Evolutionary conservation across 2,113 vertebrate genomes (phyloP).

Genomic region (Phyllopteryx taeniolatus): DNA sequence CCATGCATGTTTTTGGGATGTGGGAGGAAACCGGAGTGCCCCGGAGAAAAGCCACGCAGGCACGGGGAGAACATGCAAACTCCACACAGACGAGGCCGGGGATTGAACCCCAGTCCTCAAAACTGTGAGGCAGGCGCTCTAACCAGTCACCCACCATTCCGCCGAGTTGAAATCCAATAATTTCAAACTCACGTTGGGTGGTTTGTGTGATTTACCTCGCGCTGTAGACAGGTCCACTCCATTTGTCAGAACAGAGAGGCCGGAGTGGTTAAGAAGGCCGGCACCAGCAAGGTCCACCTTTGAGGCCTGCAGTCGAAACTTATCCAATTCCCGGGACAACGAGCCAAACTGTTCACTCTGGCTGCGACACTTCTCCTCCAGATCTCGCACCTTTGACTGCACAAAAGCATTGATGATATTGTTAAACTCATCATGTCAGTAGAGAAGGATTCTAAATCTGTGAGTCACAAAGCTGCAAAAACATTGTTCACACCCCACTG

Average conservation of each 20-base stretch:
- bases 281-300: conserved; percentile 78
- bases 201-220: conserved; percentile 57
- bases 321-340: conserved; percentile 88
- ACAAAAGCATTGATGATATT: background rate
- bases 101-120: too few relatives aligned
- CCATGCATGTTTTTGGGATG: too few relatives aligned
- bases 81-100: too few relatives aligned
- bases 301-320: conserved; percentile 87
- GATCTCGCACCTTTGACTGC: conserved; percentile 88
- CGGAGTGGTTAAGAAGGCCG: conserved; percentile 69
- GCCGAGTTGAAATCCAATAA: background rate
- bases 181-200: background rate
- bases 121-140: too few relatives aligned
- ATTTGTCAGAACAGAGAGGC: conserved; percentile 70
- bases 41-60: too few relatives aligned
- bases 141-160: too few relatives aligned
- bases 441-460: background rate
- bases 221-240: conserved; percentile 70
- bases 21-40: too few relatives aligned
- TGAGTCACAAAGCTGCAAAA: background rate
- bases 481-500: background rate
- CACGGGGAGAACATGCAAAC: too few relatives aligned
- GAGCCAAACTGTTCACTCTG: conserved; percentile 92
- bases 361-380: conserved; percentile 93
- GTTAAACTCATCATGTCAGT: background rate